Base-by-base conservation (phyloP, 2,888 invertebrate genomes). In the Rhyacophila evoluta region DNA sequence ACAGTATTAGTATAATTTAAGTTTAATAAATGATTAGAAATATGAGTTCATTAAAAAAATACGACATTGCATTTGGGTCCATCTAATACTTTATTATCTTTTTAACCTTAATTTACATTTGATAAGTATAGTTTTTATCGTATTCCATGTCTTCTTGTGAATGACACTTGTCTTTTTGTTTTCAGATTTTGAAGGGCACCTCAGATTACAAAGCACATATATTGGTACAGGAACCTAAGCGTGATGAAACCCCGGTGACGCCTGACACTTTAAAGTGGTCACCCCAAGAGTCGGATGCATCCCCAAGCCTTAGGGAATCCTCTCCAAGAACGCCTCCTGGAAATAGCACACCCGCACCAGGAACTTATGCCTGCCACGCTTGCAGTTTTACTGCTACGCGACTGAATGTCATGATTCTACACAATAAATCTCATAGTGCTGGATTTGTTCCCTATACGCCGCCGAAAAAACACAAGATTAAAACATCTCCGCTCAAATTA, bases 401-500 rank as follows among this genome's bases (percentile, higher is more conserved):
- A 29, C 87, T 95, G 27, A 95, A 95, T 85, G 93, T 94, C 67
- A 91, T 95, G 84, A 92, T 94, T 81, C 87, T 93, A 82, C 95
- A 95, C 85, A 92, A 92, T 79, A 94, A 94, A 87, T 91, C 91
- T 83, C 95, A 95, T 84, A 90, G 92, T 83, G 87, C 89, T 75
- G 90, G 91, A 72, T 89, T 86, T 83, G 85, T 85, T 68, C 87
- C 89, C 33, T 89, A 89, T 81, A 89, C 87, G 82, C 89, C 90
- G 28, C 79, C 75, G n/a, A 79, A 79, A 39, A 67, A 72, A 15
- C 78, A 69, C 67, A 74, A 74, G 74, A 74, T 83, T 82, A 83
- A 84, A 27, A 78, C 84, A n/a, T 83, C 83, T 36, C 77, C 83
- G 10, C 25, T 36, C 8, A 28, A 55, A 77, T 4, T 74, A 39